phyloP scores from a whole-genome alignment of 2,888 invertebrate species.

The Calameuta filiformis region DNA sequence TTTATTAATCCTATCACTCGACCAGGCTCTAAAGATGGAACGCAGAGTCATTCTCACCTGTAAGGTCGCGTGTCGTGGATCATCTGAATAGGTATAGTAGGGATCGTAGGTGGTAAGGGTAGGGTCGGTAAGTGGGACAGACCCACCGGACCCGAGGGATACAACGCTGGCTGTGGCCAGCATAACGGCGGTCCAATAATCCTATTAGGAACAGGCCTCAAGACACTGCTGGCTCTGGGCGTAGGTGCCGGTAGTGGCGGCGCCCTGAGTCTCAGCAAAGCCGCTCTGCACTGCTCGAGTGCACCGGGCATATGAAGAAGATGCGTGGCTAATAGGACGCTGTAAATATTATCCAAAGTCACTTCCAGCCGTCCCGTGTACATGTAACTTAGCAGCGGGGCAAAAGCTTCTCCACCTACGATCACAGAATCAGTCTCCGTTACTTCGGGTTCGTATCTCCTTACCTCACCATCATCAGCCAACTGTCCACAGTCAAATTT shows the following conservation, averaged over 20 bases:
- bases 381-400: constrained; percentile 78
- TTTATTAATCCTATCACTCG: not conserved
- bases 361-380: constrained; percentile 79
- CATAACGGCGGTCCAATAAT: constrained; percentile 54
- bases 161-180: constrained; percentile 44
- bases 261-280: constrained; percentile 70
- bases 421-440: not conserved
- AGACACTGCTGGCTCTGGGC: constrained; percentile 44
- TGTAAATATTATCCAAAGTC: constrained; percentile 77
- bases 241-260: constrained; percentile 58
- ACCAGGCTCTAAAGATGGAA: not conserved
- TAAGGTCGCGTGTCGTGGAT: not conserved
- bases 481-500: not conserved
- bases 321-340: constrained; percentile 77
- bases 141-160: constrained; percentile 43
- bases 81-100: constrained; percentile 35
- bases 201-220: constrained; percentile 61
- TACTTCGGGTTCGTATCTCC: not conserved
- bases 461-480: not conserved
- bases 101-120: constrained; percentile 30
- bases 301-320: constrained; percentile 80
- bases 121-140: constrained; percentile 56
- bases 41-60: not conserved
- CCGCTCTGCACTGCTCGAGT: constrained; percentile 74
- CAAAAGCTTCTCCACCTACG: constrained; percentile 68